These are phyloP conservation scores for Balearica regulorum DNA, from an alignment of 2,797 vertebrate species.

Conservation along the genomic window DNA sequence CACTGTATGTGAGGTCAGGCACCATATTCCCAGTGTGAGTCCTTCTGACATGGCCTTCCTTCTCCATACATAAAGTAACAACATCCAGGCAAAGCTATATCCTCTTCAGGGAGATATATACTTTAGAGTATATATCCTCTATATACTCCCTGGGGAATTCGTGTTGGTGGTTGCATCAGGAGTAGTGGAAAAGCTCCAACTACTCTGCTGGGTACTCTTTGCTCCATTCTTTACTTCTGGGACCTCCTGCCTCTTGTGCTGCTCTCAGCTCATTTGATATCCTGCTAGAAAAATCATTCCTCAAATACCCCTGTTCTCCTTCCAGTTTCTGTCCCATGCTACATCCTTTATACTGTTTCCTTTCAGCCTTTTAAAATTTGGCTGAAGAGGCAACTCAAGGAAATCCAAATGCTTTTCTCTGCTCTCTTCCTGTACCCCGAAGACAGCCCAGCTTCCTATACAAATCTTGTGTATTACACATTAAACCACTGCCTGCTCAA, in stretches of 20 bases:
- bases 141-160: conserved; percentile 5
- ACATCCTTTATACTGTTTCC: conserved; percentile 6
- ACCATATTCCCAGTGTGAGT: neutral
- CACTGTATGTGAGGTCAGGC: neutral
- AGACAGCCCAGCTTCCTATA: conserved; percentile 54
- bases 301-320: conserved; percentile 2
- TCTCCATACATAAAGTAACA: neutral
- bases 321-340: neutral
- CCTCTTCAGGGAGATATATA: neutral
- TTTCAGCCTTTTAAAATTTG: conserved; percentile 33
- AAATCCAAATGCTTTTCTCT: conserved; percentile 55
- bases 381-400: conserved; percentile 14
- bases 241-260: conserved; percentile 14
- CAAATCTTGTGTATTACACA: conserved; percentile 26
- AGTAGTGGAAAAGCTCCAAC: neutral
- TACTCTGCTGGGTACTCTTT: neutral
- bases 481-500: conserved; percentile 28
- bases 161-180: neutral
- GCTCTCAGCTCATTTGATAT: neutral
- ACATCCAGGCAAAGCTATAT: neutral
- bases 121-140: no score
- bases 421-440: conserved; percentile 46
- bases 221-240: neutral
- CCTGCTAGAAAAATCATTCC: neutral
- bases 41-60: neutral